Base-by-base conservation (phyloP, 2,113 vertebrate genomes). In the Anser cygnoides region DNA sequence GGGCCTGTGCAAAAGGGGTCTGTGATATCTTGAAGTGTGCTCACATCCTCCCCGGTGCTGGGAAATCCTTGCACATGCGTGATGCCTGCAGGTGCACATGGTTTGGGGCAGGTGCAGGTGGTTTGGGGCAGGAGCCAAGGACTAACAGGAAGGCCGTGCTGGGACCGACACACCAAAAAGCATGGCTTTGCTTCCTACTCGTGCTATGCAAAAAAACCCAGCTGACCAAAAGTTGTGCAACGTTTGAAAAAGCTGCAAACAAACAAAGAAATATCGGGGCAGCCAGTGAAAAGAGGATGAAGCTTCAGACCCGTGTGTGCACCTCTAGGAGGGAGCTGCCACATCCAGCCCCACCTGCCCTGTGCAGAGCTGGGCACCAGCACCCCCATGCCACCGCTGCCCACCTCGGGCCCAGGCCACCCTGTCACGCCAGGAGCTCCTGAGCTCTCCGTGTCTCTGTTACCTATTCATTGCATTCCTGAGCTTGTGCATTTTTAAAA, bases 391-490 rank as follows among this genome's bases (percentile, higher is more conserved):
- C 50, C 23, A 49, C 46, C 46, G 20, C 46, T 49, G 50, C 50
- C 23, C 23, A 25, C 50, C 23, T 23, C 49, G 23, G 22, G 22
- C 50, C 49, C 23, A 4, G 16, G 58, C 43, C 49, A 17, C 57
- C 10, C 39, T 0, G 0, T 63, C 39, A 46, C 68, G 1, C 0
- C 3, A 55, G 73, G 68, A 83, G 39, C 74, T 23, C 81, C 6
- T 21, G 29, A 50, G 58, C 55, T 5, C 20, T 6, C 2, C 2
- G 44, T 20, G 44, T 61, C 77, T 41, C 61, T 43, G 71, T 72
- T 68, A 67, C 58, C 31, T 10, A 2, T 18, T 65, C 80, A 59
- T n/a, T 0, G 0, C 13, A 17, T 67, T 74, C n/a, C 79, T 76
- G 72, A 79, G 61, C 37, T 1, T 55, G 84, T 84, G 28, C 19